Percentiles rank a stretch among this genome's conserved stretches.
phyloP scores from a whole-genome alignment of 2,888 invertebrate species.

The Orgyia antiqua region DNA sequence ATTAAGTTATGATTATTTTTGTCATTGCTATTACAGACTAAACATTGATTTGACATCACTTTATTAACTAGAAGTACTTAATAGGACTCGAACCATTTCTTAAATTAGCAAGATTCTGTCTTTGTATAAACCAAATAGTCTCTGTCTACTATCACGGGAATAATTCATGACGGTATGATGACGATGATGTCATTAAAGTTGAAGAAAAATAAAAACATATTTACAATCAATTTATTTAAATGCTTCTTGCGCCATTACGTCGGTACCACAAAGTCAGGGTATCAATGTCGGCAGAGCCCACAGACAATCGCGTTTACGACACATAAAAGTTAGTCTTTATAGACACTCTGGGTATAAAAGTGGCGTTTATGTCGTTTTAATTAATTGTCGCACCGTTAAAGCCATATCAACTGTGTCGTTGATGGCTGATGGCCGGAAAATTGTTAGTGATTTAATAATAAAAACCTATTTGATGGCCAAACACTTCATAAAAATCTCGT shows the following conservation, averaged over 20 bases:
- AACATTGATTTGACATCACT: too few relatives aligned
- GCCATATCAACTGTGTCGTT: constrained; percentile 68
- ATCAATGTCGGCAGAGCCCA: constrained; percentile 60
- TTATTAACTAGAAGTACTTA: too few relatives aligned
- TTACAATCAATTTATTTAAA: constrained; percentile 39
- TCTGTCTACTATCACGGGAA: too few relatives aligned
- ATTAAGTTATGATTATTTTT: too few relatives aligned
- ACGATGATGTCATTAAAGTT: too few relatives aligned
- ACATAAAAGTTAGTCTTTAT: constrained; percentile 79
- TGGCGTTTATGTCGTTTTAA: constrained; percentile 76
- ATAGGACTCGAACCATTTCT: too few relatives aligned
- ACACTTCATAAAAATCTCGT: constrained; percentile 64
- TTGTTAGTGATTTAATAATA: constrained; percentile 73
- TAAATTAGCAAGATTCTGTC: too few relatives aligned
- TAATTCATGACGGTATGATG: too few relatives aligned
- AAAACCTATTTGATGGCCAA: constrained; percentile 55
- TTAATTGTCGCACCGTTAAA: constrained; percentile 74
- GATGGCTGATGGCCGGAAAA: constrained; percentile 64
- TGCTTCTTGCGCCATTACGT: constrained; percentile 35
- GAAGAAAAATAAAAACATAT: too few relatives aligned
- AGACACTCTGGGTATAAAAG: constrained; percentile 73
- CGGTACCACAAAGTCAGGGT: constrained; percentile 30
- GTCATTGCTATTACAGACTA: too few relatives aligned
- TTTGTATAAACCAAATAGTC: too few relatives aligned
- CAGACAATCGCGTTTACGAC: constrained; percentile 78